These are phyloP conservation scores for Nematopogon swammerdamellus DNA, from an alignment of 2,888 invertebrate genomes.

Conservation along the genomic window DNA sequence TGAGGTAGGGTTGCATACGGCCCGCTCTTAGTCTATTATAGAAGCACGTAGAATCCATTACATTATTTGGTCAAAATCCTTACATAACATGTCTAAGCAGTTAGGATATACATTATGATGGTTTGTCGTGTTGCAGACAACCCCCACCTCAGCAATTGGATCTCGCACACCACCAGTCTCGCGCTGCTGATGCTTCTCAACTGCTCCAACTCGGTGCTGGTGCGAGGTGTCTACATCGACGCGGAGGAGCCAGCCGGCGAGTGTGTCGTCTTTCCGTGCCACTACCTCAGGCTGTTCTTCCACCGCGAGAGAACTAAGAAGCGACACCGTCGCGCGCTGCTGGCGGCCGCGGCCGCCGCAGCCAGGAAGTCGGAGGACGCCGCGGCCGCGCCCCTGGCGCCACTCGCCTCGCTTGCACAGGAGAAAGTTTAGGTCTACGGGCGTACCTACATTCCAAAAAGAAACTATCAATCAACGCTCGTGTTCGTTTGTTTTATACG, in stretches of 20 bases:
- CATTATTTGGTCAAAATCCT: too few relatives aligned
- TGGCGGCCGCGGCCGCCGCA: conserved; percentile 27
- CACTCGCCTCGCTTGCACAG: conserved; percentile 4
- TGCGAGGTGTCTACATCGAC: conserved; percentile 85
- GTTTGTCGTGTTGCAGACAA: conserved; percentile 69
- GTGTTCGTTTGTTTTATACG: too few relatives aligned
- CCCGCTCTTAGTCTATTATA: too few relatives aligned
- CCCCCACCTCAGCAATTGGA: conserved; percentile 73
- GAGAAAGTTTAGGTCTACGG: conserved; percentile 21
- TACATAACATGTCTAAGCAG: too few relatives aligned
- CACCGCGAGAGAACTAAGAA: conserved; percentile 65
- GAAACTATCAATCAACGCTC: too few relatives aligned
- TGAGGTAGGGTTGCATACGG: too few relatives aligned
- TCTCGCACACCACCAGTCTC: conserved; percentile 73
- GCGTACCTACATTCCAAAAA: too few relatives aligned
- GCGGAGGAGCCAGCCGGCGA: conserved; percentile 80
- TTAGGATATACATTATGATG: too few relatives aligned
- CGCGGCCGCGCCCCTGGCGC: conserved; percentile 3
- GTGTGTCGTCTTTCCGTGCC: conserved; percentile 81
- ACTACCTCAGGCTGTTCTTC: conserved; percentile 76
- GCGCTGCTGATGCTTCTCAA: conserved; percentile 73
- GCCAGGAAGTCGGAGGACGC: conserved; percentile 21
- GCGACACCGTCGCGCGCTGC: conserved; percentile 35
- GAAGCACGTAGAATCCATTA: too few relatives aligned
- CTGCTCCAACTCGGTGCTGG: conserved; percentile 83